These are phyloP conservation scores for Sceloporus tristichus DNA, from an alignment of 2,113 vertebrate species.

Conservation along the genomic window DNA sequence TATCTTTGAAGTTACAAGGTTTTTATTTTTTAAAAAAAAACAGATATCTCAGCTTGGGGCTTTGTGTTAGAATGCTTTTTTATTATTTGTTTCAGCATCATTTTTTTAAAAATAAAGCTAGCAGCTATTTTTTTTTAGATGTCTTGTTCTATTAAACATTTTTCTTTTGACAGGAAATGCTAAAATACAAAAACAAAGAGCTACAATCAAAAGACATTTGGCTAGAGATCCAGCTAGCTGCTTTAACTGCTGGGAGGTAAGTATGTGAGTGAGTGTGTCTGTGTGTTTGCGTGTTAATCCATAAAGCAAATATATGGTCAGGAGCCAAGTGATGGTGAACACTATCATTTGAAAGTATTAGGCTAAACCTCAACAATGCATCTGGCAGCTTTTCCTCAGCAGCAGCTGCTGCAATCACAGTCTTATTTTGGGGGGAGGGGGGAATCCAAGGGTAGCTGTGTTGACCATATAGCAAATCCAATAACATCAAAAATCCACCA, in stretches of 20 bases:
- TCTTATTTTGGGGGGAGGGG: too few species aligned
- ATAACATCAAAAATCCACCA: too few species aligned
- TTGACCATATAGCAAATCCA: too few species aligned
- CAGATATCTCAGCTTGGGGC: constrained; percentile 74
- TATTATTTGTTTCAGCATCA: constrained; percentile 59
- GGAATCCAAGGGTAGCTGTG: too few species aligned
- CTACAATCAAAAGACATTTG: constrained; percentile 50
- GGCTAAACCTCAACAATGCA: neutral
- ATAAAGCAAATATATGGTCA: neutral
- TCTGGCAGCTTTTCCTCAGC: neutral
- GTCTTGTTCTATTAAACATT: constrained; percentile 66
- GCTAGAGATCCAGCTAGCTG: constrained; percentile 52
- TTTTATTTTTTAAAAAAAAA: constrained; percentile 67
- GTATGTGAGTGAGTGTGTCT: too few species aligned
- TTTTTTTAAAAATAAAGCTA: constrained; percentile 52
- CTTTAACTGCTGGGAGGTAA: neutral
- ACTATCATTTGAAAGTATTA: neutral
- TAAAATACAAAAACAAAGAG: constrained; percentile 60
- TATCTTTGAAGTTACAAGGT: constrained; percentile 75
- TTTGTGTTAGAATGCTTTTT: constrained; percentile 63
- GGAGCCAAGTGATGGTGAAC: neutral
- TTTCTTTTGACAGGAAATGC: constrained; percentile 64
- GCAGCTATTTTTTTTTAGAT: constrained; percentile 78
- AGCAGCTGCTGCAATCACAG: too few species aligned
- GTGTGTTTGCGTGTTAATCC: neutral